Base-by-base conservation (phyloP, 2,797 vertebrate species). In the Centropyge bicolor region DNA sequence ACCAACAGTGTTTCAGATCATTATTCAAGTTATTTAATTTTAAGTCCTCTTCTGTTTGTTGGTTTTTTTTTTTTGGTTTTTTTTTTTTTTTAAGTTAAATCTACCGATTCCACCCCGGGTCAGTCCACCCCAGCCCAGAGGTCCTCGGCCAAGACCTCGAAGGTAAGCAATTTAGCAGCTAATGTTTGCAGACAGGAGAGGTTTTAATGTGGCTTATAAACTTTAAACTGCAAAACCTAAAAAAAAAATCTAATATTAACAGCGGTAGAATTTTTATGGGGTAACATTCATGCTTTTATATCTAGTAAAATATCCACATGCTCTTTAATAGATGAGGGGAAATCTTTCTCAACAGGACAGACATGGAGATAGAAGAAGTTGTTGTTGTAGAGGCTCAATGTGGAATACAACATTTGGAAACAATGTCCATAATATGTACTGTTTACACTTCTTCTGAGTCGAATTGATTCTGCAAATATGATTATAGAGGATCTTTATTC, bases 41-140 rank as follows among this genome's bases (percentile, higher is more conserved):
- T 11, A n/a, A 7, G 0, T 3, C 6, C 19, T 43, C 4, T 14
- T 36, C 1, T 66, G 1, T 64, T n/a, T n/a, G n/a, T n/a, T n/a
- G 16, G 2, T 57, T 0, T 43, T 55, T 0, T 49, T 54, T 41
- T 16, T 6, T 1, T 46, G 2, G 2, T 31, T 31, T 31, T 31
- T 1, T n/a, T 35, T 19, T 1, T n/a, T 35, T 19, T 22, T 22
- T 0, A n/a, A 92, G 92, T 43, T 0, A 91, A 90, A 79, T 82
- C 77, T 0, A 70, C 41, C 0, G 69, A 75, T 64, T 70, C 78
- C 5, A 2, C 84, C 0, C 65, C 68, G 0, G 64, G 19, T 2
- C 77, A 62, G 17, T 41, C 71, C 38, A 51, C 8, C 6, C 2
- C 66, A 9, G n/a, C 9, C 2, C 75, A 71, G 73, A 89, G 38